Conservation (phyloP, 2,797 vertebrate species). For the Tokudaia muenninki region DNA sequence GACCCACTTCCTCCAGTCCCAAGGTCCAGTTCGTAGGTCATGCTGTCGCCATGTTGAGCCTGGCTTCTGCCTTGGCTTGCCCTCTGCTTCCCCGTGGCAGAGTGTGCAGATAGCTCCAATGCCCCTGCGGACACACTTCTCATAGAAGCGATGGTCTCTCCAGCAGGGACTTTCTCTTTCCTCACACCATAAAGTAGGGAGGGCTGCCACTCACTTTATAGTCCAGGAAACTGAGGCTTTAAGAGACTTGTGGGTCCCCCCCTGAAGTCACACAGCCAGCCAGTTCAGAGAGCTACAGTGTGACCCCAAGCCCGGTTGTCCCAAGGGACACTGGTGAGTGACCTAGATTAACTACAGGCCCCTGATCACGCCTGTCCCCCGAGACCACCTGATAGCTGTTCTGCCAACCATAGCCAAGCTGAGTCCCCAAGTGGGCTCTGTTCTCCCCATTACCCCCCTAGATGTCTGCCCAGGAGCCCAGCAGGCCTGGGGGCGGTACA, state of each 20-base stretch:
- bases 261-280: not conserved
- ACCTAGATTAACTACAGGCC: not conserved
- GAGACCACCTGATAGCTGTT: not conserved
- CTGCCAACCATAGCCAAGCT: not conserved
- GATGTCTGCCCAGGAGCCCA: not conserved
- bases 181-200: not conserved
- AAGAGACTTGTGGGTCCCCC: not conserved
- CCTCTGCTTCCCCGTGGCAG: not conserved
- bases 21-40: not conserved
- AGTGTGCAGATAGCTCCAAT: accelerated
- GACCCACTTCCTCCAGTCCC: not conserved
- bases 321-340: not conserved
- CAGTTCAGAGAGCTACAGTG: not conserved
- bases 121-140: not conserved
- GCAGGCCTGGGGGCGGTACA: too few relatives aligned
- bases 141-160: not conserved
- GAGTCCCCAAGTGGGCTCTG: not conserved
- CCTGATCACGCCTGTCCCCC: not conserved
- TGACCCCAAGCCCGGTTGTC: not conserved
- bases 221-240: not conserved
- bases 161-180: not conserved
- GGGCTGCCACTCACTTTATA: not conserved
- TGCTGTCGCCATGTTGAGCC: not conserved
- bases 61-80: not conserved
- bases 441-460: not conserved